Evolutionary conservation across 1,140 invertebrate species (phyloP).

Genomic region (Pteromalus puparum): DNA sequence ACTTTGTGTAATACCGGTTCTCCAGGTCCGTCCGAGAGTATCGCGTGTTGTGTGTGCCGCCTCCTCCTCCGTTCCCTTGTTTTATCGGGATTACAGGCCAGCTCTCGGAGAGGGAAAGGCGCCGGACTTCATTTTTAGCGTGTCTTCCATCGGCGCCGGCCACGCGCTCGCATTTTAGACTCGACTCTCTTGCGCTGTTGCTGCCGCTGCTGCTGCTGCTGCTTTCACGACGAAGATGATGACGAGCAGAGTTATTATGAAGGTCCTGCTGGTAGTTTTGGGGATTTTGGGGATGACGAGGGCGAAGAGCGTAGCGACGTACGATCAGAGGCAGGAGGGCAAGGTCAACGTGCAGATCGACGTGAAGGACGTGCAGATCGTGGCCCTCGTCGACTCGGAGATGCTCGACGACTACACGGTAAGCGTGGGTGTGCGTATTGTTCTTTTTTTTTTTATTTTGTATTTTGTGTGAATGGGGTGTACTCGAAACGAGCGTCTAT

Average conservation of each 20-base stretch:
- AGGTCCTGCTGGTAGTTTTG: not conserved
- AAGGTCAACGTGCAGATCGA: conserved; percentile 86
- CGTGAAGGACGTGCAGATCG: conserved; percentile 84
- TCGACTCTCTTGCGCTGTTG: not conserved
- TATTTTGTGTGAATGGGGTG: no score
- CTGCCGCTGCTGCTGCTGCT: no score
- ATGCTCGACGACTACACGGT: conserved; percentile 76
- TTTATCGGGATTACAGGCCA: conserved; percentile 6
- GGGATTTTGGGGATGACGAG: not conserved
- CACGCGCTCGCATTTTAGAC: not conserved
- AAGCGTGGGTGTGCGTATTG: conserved; percentile 48
- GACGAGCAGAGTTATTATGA: conserved; percentile 52
- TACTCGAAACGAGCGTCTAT: no score
- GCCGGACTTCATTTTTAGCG: conserved; percentile 35
- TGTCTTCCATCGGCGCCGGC: conserved; percentile 26
- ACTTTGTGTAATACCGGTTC: not conserved
- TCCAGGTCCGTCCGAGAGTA: not conserved
- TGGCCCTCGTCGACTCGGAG: conserved; percentile 79
- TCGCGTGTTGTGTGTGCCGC: no score
- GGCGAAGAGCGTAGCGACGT: conserved; percentile 61
- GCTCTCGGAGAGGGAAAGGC: not conserved
- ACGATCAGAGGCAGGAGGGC: conserved; percentile 86
- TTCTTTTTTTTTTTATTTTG: no score
- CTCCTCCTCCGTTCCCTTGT: conserved; percentile 4
- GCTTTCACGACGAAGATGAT: not conserved